Percentiles rank a stretch among this genome's conserved stretches.
Conservation (phyloP, 2,888 invertebrate genomes). For the Meliscaeva auricollis region DNA sequence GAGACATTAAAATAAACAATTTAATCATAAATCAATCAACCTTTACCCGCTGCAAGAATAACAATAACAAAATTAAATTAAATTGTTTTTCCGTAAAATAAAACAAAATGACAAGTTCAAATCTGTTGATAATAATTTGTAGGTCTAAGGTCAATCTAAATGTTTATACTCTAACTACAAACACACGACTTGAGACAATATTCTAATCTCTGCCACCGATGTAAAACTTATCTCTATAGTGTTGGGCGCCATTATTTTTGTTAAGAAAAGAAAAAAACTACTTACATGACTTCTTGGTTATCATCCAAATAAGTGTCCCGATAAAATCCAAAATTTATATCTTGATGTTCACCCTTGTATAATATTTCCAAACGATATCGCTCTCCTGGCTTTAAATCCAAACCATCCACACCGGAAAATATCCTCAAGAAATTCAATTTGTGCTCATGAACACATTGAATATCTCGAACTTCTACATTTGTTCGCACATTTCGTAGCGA, state of each 20-base stretch:
- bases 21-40: not conserved
- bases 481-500: conserved; percentile 78
- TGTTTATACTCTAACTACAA: not conserved
- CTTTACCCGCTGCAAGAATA: not conserved
- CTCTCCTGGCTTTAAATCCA: conserved; percentile 79
- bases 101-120: not conserved
- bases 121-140: not conserved
- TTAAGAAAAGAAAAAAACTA: conserved; percentile 42
- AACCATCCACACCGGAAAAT: conserved; percentile 77
- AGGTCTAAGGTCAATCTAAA: not conserved
- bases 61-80: not conserved
- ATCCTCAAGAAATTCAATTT: conserved; percentile 79
- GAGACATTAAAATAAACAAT: not conserved
- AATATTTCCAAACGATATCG: conserved; percentile 84
- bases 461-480: conserved; percentile 77
- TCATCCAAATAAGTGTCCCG: conserved; percentile 85
- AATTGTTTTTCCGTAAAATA: not conserved
- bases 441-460: conserved; percentile 78
- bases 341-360: conserved; percentile 86
- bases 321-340: conserved; percentile 88
- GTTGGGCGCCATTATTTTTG: too few species aligned
- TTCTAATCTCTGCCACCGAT: not conserved
- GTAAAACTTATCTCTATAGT: too few species aligned
- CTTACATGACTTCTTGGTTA: conserved; percentile 82
- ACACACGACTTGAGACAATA: not conserved